Evolutionary conservation across 2,113 vertebrate genomes (phyloP), one percentile per base, ranked within the genome.

Genomic region (Equus przewalskii): DNA sequence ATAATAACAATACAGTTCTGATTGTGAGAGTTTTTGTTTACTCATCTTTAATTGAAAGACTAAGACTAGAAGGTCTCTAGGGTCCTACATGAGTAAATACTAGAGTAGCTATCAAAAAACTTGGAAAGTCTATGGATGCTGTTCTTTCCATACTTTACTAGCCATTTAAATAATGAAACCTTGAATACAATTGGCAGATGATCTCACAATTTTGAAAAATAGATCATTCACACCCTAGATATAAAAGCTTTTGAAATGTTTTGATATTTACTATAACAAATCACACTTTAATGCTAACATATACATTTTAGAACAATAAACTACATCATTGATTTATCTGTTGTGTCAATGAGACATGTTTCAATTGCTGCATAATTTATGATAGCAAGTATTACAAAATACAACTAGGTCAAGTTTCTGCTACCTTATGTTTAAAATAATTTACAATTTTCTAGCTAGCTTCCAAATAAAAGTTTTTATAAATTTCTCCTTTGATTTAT

Each of bases 221-320:
- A 51, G 94, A 73, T 97, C 95, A 97, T 93, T 98, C 15, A 92
- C 89, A 98, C 36, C 98, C 98, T 84, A 94, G 87, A 95, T 97
- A 97, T 97, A 93, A 98, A 98, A 98, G 97, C 58, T 97, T 98
- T 98, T 98, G 89, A 94, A 33, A 95, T 94, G 51, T 98, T 98
- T 97, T 96, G 46, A 91, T 88, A 91, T 98, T 93, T 97, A 69
- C 14, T 94, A 96, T 97, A 97, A 97, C 96, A 98, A 98, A 98
- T 98, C 95, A 96, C 86, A 98, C 69, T 97, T 98, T 98, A 97
- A 98, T 96, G 97, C 94, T 98, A 98, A 98, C 97, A 81, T 96
- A 94, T 97, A 98, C 85, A 98, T 98, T 98, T 98, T 95, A 96
- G 92, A 94, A 97, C 94, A 98, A 98, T 98, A 97, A 98, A 95